These are phyloP conservation scores for Nestor notabilis DNA, from an alignment of 2,113 vertebrate genomes.

Conservation along the genomic window DNA sequence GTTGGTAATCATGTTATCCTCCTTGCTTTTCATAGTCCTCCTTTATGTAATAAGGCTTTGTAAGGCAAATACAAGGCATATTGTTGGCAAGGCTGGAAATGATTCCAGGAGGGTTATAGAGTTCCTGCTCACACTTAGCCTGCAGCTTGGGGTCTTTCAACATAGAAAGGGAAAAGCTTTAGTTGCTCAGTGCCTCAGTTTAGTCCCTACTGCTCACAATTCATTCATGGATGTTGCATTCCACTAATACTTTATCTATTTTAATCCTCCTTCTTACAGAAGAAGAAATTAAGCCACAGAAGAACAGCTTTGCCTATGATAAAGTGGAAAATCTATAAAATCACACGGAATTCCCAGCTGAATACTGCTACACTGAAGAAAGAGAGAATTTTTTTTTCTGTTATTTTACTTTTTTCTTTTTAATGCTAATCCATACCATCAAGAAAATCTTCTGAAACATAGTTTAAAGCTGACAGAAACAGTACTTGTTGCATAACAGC, in stretches of 20 bases:
- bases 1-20: not conserved
- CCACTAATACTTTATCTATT: not conserved
- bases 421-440: not conserved
- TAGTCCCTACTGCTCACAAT: not conserved
- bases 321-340: constrained; percentile 8
- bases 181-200: not conserved
- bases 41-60: not conserved
- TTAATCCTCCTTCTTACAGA: not conserved
- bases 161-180: not conserved
- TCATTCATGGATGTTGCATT: not conserved
- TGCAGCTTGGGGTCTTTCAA: not conserved
- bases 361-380: not conserved
- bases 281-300: not conserved
- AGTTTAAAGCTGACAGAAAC: not conserved
- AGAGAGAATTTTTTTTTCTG: not conserved
- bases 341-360: not conserved
- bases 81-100: not conserved
- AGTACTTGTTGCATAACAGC: not conserved
- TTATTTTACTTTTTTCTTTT: not conserved
- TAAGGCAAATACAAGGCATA: not conserved
- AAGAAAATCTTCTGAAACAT: not conserved
- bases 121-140: not conserved
- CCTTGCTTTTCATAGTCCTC: not conserved
- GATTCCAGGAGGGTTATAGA: not conserved
- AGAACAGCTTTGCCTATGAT: not conserved